Evolutionary conservation across 2,888 invertebrate species (phyloP).

Genomic region (Schrankia costaestrigalis): DNA sequence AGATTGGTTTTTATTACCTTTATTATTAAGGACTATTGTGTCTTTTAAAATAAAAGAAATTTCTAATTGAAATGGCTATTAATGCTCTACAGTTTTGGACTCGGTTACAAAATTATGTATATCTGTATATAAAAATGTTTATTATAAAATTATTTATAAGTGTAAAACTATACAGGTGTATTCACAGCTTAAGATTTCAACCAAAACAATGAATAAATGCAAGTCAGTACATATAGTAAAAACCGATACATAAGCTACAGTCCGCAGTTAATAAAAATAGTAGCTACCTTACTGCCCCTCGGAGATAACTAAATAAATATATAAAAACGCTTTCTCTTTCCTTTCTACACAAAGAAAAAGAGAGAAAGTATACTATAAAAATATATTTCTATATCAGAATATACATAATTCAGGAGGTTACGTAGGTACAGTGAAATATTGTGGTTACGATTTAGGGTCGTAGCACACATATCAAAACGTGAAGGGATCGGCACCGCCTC

Average conservation of each 20-base stretch:
- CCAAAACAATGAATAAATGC: neutral
- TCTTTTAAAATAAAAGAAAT: no score
- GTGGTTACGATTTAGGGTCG: constrained; percentile 46
- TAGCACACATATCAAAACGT: no score
- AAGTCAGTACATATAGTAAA: neutral
- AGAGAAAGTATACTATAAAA: constrained; percentile 32
- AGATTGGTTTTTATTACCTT: no score
- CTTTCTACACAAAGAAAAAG: constrained; percentile 35
- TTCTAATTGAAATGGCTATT: no score
- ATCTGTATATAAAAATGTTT: no score
- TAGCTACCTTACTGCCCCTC: neutral
- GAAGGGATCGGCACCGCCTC: no score
- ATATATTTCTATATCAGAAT: constrained; percentile 56
- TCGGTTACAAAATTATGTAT: no score
- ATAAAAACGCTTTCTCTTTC: neutral
- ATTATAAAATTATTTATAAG: no score
- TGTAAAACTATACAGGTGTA: no score
- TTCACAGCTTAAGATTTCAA: neutral
- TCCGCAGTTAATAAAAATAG: constrained; percentile 8
- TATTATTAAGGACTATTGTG: no score
- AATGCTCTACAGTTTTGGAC: no score
- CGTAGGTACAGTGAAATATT: constrained; percentile 65
- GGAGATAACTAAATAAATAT: constrained; percentile 21
- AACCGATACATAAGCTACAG: neutral
- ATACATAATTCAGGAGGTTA: constrained; percentile 76